Base-by-base conservation (phyloP, 2,113 vertebrate genomes). In the Notarius quadriscutis region DNA sequence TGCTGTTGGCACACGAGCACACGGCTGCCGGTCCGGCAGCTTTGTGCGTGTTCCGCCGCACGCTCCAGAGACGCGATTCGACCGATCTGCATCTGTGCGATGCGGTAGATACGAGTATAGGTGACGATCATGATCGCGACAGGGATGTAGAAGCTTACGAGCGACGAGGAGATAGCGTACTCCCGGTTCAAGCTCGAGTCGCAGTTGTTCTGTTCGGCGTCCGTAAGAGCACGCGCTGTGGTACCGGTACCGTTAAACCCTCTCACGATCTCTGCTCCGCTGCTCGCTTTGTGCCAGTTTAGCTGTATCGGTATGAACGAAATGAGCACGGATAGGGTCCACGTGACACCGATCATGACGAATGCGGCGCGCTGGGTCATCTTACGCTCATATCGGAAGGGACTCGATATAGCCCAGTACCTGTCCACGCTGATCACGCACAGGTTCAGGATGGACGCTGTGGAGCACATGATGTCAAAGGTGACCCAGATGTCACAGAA, bases 381-480 rank as follows among this genome's bases (percentile, higher is more conserved):
- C 92, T 96, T 97, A 78, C 97, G 96, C 93, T 98, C 96, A 0
- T 99, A 99, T 83, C 96, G 95, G 91, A 99, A 99, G 1, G 98
- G 98, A 90, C 96, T 97, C 30, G 97, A 97, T 88, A 99, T 97
- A 11, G 98, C 98, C 97, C 98, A 99, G 93, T 98, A 99, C 87
- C 97, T 95, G 92, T 99, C 98, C 94, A 99, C 95, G 1, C 97
- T 98, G 91, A 99, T 98, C 71, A 98, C 93, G 0, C 98, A 99
- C 5, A 99, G 95, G 94, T 98, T 98, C 20, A 99, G 97, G 93
- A 99, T 99, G 90, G 97, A 99, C 4, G 98, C 98, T 0, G 98
- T 99, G 91, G 97, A 98, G 91, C 98, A 99, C 97, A 97, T 98
- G 90, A 99, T 99, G 93, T 99, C 98, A 27, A 98, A 99, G 69